These are phyloP conservation scores for Rhizoglyphus robini DNA, from an alignment of 1,140 invertebrate species.

Conservation along the genomic window DNA sequence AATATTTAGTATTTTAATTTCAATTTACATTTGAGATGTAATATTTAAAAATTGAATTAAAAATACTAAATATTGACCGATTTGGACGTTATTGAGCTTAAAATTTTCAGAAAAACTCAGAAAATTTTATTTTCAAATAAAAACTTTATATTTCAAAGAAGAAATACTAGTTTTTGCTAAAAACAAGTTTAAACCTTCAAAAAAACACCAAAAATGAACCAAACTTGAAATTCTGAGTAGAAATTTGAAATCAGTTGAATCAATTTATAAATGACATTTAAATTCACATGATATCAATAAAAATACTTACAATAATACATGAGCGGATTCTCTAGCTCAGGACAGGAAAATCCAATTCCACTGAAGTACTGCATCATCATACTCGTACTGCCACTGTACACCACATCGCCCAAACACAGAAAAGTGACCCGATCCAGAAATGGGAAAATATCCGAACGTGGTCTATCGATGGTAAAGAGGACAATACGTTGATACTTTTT, in stretches of 20 bases:
- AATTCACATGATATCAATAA: not conserved
- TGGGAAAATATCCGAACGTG: conserved; percentile 78
- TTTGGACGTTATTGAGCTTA: no score
- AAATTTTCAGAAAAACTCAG: no score
- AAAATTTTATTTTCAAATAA: no score
- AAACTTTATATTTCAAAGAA: no score
- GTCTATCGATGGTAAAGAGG: conserved; percentile 78
- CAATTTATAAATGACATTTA: not conserved
- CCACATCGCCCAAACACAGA: conserved; percentile 71
- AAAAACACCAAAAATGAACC: no score
- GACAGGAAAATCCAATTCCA: conserved; percentile 79
- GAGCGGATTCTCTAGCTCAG: conserved; percentile 71
- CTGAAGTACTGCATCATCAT: conserved; percentile 79
- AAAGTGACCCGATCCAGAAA: conserved; percentile 68
- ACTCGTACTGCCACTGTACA: conserved; percentile 70
- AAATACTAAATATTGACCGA: no score
- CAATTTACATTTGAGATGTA: no score
- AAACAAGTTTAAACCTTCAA: no score
- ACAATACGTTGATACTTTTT: conserved; percentile 78
- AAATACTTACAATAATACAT: conserved; percentile 64
- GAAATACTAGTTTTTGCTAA: no score
- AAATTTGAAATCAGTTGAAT: not conserved
- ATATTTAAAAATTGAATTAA: no score
- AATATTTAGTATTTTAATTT: no score
- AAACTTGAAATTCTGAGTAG: no score